These are phyloP conservation scores for Drosophila pegasa DNA, from an alignment of 2,888 invertebrate genomes.

Conservation along the genomic window DNA sequence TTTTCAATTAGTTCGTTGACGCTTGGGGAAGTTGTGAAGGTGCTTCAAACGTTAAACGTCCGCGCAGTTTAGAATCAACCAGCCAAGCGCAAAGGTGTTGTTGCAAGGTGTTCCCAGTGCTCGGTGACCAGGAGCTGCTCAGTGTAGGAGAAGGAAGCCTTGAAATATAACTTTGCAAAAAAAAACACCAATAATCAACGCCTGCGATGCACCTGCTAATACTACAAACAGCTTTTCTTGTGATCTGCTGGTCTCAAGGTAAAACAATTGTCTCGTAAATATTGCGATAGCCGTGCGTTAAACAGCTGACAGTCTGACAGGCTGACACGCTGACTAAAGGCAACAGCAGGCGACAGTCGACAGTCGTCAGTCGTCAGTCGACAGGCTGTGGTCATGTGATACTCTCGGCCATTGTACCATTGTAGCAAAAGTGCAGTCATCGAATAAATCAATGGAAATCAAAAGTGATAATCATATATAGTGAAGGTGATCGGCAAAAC, in stretches of 20 bases:
- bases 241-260: conserved; percentile 68
- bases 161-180: neutral
- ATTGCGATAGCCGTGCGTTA: conserved; percentile 15
- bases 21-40: conserved; percentile 78
- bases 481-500: conserved; percentile 8
- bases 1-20: conserved; percentile 79
- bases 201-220: conserved; percentile 42
- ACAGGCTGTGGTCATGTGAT: conserved; percentile 53
- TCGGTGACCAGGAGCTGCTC: conserved; percentile 31
- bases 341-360: no score
- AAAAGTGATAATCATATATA: conserved; percentile 40
- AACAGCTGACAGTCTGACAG: conserved; percentile 17
- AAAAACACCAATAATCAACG: neutral
- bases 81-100: conserved; percentile 48
- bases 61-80: conserved; percentile 72
- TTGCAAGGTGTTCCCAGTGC: conserved; percentile 50
- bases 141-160: conserved; percentile 10
- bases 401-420: conserved; percentile 40
- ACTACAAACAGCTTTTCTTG: conserved; percentile 44
- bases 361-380: no score
- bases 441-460: conserved; percentile 45
- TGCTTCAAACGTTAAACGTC: conserved; percentile 57
- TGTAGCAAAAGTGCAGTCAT: conserved; percentile 43
- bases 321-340: conserved; percentile 5
- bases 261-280: conserved; percentile 26